These are phyloP conservation scores for Vimba vimba DNA, from an alignment of 2,113 vertebrate species.

Conservation along the genomic window DNA sequence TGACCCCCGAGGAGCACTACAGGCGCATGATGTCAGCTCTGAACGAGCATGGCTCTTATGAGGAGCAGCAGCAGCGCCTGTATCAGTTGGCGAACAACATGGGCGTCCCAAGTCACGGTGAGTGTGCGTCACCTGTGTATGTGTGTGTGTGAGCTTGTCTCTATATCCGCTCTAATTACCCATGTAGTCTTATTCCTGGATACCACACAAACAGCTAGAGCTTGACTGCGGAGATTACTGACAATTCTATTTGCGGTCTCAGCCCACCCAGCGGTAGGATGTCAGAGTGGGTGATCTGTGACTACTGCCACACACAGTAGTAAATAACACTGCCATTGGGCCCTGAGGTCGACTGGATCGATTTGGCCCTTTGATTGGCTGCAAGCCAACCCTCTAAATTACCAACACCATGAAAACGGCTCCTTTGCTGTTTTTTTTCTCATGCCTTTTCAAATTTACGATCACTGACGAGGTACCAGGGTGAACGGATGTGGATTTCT, in stretches of 20 bases:
- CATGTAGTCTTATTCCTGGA: slow-evolving; percentile 28
- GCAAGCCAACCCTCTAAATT: slow-evolving; percentile 79
- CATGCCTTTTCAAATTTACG: slow-evolving; percentile 54
- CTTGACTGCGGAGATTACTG: slow-evolving; percentile 62
- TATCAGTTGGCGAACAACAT: slow-evolving; percentile 93
- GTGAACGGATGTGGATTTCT: slow-evolving; percentile 22
- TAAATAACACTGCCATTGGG: slow-evolving; percentile 79
- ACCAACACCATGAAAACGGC: slow-evolving; percentile 74
- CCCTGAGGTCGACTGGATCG: slow-evolving; percentile 74
- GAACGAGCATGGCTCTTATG: slow-evolving; percentile 86
- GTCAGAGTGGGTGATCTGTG: slow-evolving; percentile 84
- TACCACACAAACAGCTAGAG: slow-evolving; percentile 22
- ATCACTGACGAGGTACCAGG: slow-evolving; percentile 9
- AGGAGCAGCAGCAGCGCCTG: slow-evolving; percentile 94
- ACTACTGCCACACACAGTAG: slow-evolving; percentile 74
- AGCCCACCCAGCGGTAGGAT: slow-evolving; percentile 79
- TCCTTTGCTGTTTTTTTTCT: slow-evolving; percentile 64
- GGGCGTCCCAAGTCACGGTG: slow-evolving; percentile 89
- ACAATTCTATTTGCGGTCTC: slow-evolving; percentile 76
- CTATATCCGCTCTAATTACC: slow-evolving; percentile 6
- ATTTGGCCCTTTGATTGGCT: slow-evolving; percentile 78
- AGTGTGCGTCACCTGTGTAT: slow-evolving; percentile 51
- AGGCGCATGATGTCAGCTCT: slow-evolving; percentile 92
- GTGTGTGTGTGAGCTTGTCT: slow-evolving; percentile 39
- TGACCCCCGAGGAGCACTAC: slow-evolving; percentile 97